These are phyloP conservation scores for Callopanchax toddi DNA, from an alignment of 2,113 vertebrate genomes.

Conservation along the genomic window DNA sequence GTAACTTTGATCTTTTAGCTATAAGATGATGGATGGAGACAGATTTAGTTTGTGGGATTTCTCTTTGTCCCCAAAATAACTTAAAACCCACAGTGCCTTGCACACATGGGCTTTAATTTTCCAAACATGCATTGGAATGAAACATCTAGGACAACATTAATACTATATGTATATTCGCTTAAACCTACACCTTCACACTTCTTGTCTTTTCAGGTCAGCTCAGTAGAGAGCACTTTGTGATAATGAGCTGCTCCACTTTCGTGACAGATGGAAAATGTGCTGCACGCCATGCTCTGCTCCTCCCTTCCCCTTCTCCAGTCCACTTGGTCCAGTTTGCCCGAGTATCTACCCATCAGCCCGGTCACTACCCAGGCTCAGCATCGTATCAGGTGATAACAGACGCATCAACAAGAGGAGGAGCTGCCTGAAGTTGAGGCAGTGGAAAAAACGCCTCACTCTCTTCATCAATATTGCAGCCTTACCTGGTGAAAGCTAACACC, in stretches of 20 bases:
- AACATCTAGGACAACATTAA: conserved; percentile 18
- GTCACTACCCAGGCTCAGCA: conserved; percentile 8
- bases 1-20: conserved; percentile 23
- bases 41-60: conserved; percentile 4
- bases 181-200: conserved; percentile 32
- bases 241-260: conserved; percentile 83
- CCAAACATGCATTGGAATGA: not conserved
- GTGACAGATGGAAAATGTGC: conserved; percentile 83
- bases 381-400: conserved; percentile 72
- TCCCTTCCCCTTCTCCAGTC: conserved; percentile 51
- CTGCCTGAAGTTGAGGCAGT: conserved; percentile 62
- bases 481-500: conserved; percentile 82
- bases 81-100: conserved; percentile 4
- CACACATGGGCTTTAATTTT: not conserved
- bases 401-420: conserved; percentile 44
- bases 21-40: conserved; percentile 12
- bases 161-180: conserved; percentile 22
- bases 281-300: conserved; percentile 47
- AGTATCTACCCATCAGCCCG: conserved; percentile 27
- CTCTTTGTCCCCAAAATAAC: not conserved
- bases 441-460: conserved; percentile 77
- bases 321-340: conserved; percentile 15
- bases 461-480: conserved; percentile 83
- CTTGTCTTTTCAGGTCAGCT: conserved; percentile 76
- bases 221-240: conserved; percentile 73